Conservation (phyloP, 2,113 vertebrate species). For the Mobula hypostoma region DNA sequence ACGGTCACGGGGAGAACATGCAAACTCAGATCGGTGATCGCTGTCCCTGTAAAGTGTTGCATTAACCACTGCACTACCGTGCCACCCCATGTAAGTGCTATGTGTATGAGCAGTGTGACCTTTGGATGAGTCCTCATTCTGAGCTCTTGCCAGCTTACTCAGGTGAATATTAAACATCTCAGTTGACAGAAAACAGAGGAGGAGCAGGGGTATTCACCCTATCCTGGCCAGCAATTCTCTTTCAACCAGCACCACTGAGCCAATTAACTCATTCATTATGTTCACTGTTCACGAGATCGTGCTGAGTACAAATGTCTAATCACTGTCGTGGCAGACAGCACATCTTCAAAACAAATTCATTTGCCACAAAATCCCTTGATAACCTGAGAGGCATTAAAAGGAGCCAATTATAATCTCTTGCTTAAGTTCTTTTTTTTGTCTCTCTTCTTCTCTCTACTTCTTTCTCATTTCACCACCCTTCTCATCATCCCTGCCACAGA, state of each 20-base stretch:
- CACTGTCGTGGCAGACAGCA: neutral
- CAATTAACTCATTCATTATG: neutral
- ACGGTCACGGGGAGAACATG: no score
- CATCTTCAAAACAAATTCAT: neutral
- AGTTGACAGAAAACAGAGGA: no score
- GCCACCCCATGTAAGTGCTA: neutral
- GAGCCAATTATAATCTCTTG: no score
- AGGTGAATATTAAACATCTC: neutral
- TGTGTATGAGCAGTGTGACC: neutral
- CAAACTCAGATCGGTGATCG: no score
- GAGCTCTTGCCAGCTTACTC: neutral
- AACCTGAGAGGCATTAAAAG: neutral
- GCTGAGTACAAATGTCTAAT: neutral
- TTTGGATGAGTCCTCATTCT: neutral
- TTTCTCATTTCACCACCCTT: neutral
- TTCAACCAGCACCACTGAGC: neutral
- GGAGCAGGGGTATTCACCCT: neutral
- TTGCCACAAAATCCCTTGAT: neutral
- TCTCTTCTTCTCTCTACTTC: neutral
- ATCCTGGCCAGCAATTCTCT: neutral
- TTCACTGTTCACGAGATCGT: neutral
- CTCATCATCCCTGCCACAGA: neutral
- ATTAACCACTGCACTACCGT: no score
- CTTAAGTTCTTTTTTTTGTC: neutral
- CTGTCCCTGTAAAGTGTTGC: no score